phyloP scores from a whole-genome alignment of 1,140 invertebrate genomes.

The Calliopsis andreniformis region DNA sequence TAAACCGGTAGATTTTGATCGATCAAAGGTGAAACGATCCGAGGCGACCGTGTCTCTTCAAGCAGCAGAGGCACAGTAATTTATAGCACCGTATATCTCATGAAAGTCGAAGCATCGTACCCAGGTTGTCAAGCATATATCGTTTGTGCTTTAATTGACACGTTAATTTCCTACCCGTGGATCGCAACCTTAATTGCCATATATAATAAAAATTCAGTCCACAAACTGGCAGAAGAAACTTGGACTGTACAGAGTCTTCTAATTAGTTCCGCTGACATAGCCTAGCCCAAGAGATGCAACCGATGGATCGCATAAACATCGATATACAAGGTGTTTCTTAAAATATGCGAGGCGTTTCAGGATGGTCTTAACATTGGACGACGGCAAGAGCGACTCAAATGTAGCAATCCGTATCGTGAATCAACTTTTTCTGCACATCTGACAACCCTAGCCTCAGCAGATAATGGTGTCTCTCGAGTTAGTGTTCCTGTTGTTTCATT shows the following conservation, averaged over 20 bases:
- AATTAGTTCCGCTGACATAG: conserved; percentile 56
- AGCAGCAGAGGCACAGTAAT: conserved; percentile 74
- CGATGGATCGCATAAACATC: neutral
- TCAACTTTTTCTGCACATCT: too few species aligned
- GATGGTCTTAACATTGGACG: neutral
- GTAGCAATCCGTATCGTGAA: neutral
- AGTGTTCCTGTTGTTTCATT: too few species aligned
- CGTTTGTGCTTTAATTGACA: conserved; percentile 75
- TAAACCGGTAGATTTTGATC: conserved; percentile 38
- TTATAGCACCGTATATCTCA: conserved; percentile 73
- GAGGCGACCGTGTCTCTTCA: conserved; percentile 58
- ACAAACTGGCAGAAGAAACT: conserved; percentile 15
- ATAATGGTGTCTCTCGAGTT: too few species aligned
- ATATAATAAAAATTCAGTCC: conserved; percentile 60
- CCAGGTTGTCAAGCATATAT: conserved; percentile 77
- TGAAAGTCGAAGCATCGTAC: conserved; percentile 63
- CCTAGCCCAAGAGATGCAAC: conserved; percentile 26
- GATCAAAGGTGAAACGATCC: conserved; percentile 16
- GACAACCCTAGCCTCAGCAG: too few species aligned
- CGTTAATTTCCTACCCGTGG: conserved; percentile 69
- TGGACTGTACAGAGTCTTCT: conserved; percentile 33
- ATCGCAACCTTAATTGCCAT: conserved; percentile 54
- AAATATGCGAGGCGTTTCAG: neutral
- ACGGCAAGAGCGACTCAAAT: neutral
- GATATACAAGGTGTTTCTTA: neutral